phyloP scores from a whole-genome alignment of 2,113 vertebrate genomes.

The Thalassoma bifasciatum region DNA sequence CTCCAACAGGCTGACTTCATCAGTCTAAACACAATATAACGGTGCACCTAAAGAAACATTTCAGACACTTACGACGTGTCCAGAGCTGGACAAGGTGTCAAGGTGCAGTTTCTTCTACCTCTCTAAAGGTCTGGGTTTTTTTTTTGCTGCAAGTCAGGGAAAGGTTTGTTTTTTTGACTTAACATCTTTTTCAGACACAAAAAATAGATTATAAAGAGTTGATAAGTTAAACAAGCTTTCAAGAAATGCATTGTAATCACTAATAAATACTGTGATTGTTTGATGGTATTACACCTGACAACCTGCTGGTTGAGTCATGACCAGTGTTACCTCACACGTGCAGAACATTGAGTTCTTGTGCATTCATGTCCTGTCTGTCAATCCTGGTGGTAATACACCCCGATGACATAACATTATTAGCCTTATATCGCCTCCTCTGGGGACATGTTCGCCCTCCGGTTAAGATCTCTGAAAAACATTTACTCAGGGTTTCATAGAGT shows the following conservation, averaged over 20 bases:
- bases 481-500: conserved; percentile 54
- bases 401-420: conserved; percentile 43
- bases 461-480: conserved; percentile 59
- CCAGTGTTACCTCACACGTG: conserved; percentile 16
- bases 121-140: neutral
- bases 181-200: neutral
- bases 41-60: conserved; percentile 35
- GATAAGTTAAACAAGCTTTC: neutral
- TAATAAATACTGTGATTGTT: neutral
- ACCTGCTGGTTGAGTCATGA: conserved; percentile 26
- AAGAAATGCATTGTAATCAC: neutral
- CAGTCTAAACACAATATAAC: conserved; percentile 5
- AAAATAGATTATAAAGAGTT: neutral
- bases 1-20: neutral
- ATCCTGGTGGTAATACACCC: conserved; percentile 30
- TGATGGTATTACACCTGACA: conserved; percentile 5
- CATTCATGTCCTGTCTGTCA: conserved; percentile 21
- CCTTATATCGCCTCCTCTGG: conserved; percentile 15
- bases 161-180: neutral
- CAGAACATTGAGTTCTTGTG: conserved; percentile 31
- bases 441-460: conserved; percentile 42
- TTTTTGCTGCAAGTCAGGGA: neutral
- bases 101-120: neutral
- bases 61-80: conserved; percentile 17
- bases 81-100: conserved; percentile 7